phyloP scores from a whole-genome alignment of 2,888 invertebrate species.

The Chymomyza fuscimana region DNA sequence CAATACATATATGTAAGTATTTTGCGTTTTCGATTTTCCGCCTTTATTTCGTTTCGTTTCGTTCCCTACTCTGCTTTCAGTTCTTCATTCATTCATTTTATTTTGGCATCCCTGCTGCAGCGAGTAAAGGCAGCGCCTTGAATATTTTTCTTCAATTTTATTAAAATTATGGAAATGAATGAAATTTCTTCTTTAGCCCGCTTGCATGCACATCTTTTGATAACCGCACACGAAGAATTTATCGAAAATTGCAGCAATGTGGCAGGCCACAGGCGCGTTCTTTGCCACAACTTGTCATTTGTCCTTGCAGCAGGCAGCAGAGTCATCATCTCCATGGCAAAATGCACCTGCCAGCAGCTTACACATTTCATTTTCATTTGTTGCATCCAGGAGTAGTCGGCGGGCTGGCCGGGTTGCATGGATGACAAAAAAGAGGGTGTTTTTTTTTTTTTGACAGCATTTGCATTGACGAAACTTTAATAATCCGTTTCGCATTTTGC shows the following conservation, averaged over 20 bases:
- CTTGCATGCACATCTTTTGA: constrained; percentile 47
- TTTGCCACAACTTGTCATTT: constrained; percentile 1
- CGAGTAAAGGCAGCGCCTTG: constrained; percentile 45
- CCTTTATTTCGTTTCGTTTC: constrained; percentile 19
- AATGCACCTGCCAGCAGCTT: not conserved
- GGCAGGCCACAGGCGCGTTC: constrained; percentile 19
- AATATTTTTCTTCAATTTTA: constrained; percentile 73
- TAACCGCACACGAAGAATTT: constrained; percentile 44
- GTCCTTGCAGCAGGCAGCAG: not conserved
- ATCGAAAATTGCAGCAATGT: constrained; percentile 68
- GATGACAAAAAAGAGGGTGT: not conserved
- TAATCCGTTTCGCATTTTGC: constrained; percentile 64
- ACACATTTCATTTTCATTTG: not conserved
- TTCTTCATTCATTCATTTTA: not conserved
- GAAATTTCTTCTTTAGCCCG: constrained; percentile 50
- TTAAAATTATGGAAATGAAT: constrained; percentile 75
- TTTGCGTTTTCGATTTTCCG: constrained; percentile 26
- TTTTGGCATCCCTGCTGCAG: not conserved
- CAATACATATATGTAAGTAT: not conserved
- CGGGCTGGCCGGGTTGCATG: not conserved
- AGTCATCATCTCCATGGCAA: not conserved
- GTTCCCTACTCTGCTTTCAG: not conserved
- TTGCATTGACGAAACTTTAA: constrained; percentile 45
- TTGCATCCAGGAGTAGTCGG: not conserved
- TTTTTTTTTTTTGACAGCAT: not conserved